Percentiles rank a stretch among this genome's conserved stretches.
Conservation (phyloP, 2,113 vertebrate genomes). For the Acinonyx jubatus region DNA sequence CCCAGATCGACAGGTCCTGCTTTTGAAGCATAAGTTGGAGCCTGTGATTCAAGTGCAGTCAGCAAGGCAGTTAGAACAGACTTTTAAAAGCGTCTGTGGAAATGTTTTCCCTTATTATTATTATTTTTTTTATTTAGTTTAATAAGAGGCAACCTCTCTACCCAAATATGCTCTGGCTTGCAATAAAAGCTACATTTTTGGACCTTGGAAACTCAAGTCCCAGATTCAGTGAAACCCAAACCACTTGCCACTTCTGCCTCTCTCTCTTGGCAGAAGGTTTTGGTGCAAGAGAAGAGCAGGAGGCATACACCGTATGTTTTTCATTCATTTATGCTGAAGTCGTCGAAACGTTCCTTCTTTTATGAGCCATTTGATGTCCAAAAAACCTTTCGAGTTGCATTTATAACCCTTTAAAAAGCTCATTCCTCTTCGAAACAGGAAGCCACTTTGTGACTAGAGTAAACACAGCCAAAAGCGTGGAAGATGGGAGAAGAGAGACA, state of each 20-base stretch:
- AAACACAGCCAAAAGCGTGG: slow-evolving; percentile 39
- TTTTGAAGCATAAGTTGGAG: background rate
- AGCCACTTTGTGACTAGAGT: slow-evolving; percentile 58
- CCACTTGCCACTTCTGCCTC: background rate
- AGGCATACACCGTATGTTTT: background rate
- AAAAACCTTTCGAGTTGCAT: slow-evolving; percentile 71
- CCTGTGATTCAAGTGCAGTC: too few relatives aligned
- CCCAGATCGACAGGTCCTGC: fast-evolving
- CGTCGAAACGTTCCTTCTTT: slow-evolving; percentile 57
- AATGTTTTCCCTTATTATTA: background rate
- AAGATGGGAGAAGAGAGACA: background rate
- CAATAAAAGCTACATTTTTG: background rate
- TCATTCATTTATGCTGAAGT: slow-evolving; percentile 68
- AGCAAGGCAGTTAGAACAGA: background rate
- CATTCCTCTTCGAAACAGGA: slow-evolving; percentile 75
- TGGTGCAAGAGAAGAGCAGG: background rate
- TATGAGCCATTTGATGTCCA: slow-evolving; percentile 75
- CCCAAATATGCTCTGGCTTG: background rate
- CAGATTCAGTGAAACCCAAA: background rate
- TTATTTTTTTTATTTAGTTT: background rate
- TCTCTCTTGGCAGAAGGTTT: background rate
- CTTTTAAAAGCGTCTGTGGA: background rate
- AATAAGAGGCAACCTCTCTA: background rate
- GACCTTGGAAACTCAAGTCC: background rate
- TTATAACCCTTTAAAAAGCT: slow-evolving; percentile 77